These are phyloP conservation scores for Rapana venosa DNA, from an alignment of 2,888 invertebrate genomes.

Conservation along the genomic window DNA sequence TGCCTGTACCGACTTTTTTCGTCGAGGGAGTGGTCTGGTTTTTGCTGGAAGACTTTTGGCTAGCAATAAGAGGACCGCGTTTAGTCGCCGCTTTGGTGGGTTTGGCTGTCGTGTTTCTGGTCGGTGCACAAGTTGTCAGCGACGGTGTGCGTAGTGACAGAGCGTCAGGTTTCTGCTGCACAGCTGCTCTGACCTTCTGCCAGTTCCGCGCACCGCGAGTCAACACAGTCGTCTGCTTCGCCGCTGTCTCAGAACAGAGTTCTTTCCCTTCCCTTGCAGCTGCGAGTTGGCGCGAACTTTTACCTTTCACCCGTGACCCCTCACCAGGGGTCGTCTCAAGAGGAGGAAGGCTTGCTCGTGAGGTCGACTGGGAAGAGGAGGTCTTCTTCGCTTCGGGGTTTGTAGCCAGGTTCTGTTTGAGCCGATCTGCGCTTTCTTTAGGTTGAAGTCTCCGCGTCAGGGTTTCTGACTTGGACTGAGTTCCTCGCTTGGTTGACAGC, in stretches of 20 bases:
- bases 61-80: neutral
- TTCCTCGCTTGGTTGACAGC: neutral
- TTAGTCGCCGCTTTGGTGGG: neutral
- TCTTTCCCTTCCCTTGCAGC: constrained; percentile 19
- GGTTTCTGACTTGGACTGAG: neutral
- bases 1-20: neutral
- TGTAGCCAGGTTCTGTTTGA: neutral
- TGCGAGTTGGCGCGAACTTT: constrained; percentile 32
- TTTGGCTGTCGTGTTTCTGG: neutral
- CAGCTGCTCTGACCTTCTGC: neutral
- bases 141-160: neutral
- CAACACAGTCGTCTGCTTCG: constrained; percentile 19
- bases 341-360: neutral
- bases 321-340: constrained; percentile 4
- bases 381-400: neutral
- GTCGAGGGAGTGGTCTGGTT: neutral
- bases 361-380: neutral
- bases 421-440: neutral
- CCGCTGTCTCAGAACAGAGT: neutral
- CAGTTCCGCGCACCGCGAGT: neutral
- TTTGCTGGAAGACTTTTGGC: neutral
- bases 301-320: constrained; percentile 5
- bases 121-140: neutral
- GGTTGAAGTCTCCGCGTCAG: neutral
- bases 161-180: neutral